Evolutionary conservation across 2,797 vertebrate genomes (phyloP).

Genomic region (Adelosebastes latens): DNA sequence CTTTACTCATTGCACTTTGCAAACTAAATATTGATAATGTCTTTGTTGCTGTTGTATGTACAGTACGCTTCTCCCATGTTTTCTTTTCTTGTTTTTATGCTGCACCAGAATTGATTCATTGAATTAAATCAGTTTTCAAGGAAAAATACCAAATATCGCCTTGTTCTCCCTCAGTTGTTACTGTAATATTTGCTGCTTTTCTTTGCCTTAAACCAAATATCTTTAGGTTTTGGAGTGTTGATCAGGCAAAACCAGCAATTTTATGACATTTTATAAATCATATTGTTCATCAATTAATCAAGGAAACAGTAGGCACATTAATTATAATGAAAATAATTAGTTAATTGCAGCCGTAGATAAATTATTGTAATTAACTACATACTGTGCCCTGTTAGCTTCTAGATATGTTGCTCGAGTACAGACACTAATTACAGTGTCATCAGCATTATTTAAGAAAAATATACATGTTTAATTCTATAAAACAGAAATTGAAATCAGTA

Average conservation of each 20-base stretch:
- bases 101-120: not conserved
- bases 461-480: not conserved
- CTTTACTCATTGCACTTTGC: too few species aligned
- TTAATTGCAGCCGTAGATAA: not conserved
- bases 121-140: not conserved
- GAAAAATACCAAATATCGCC: not conserved
- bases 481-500: not conserved
- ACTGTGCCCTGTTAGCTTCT: not conserved
- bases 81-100: not conserved
- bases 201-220: not conserved
- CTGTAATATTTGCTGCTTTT: not conserved
- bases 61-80: not conserved
- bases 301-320: not conserved
- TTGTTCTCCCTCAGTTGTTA: not conserved
- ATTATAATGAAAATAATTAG: constrained; percentile 10
- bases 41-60: not conserved
- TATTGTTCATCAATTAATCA: not conserved
- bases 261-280: not conserved
- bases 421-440: constrained; percentile 12
- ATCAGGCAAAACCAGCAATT: not conserved
- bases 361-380: constrained; percentile 12
- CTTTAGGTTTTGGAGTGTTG: not conserved
- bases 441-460: constrained; percentile 7
- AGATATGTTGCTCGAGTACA: not conserved
- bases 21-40: not conserved